Evolutionary conservation across 2,797 vertebrate species (phyloP), one percentile per base, ranked within the genome.

Genomic region (Sebastes iracundus): DNA sequence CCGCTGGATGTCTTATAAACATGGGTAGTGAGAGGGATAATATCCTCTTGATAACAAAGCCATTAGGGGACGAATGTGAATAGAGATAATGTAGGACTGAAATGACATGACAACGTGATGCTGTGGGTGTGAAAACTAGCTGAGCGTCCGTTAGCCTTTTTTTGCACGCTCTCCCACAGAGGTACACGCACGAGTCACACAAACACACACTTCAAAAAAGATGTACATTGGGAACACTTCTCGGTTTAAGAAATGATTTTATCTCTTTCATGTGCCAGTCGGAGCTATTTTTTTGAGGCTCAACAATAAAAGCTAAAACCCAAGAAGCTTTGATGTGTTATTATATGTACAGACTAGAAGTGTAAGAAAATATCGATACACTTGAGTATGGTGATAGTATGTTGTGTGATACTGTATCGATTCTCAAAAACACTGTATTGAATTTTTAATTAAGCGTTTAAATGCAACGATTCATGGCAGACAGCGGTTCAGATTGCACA

Each of bases 21-120:
- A 92, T 69, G 74, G 87, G 86, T 58, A 72, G 72, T 72, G 76
- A 86, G 75, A 80, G 55, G 53, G 74, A 89, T 85, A 84, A 87
- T 84, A 88, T 87, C 72, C 85, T 92, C 80, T 71, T 84, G 38
- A 77, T 94, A 92, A 94, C 85, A 92, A 90, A 92, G 89, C 85
- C 86, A 93, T 87, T 88, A 89, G 82, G 84, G 66, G 75, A 86
- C 53, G 32, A 79, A 89, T 85, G 82, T 84, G 76, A 88, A 79
- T 52, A 74, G 63, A 79, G 79, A 72, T 79, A 60, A 80, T 83
- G 83, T 58, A 79, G 69, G 73, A 73, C 73, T 68, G 73, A 83
- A 86, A 84, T 87, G 79, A 93, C 77, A 87, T 55, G 77, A 87
- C 72, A 80, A 77, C 75, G 82, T 80, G 70, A 85, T 78, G 76